Evolutionary conservation across 2,888 invertebrate species (phyloP).

Genomic region (Xylophagus ater): DNA sequence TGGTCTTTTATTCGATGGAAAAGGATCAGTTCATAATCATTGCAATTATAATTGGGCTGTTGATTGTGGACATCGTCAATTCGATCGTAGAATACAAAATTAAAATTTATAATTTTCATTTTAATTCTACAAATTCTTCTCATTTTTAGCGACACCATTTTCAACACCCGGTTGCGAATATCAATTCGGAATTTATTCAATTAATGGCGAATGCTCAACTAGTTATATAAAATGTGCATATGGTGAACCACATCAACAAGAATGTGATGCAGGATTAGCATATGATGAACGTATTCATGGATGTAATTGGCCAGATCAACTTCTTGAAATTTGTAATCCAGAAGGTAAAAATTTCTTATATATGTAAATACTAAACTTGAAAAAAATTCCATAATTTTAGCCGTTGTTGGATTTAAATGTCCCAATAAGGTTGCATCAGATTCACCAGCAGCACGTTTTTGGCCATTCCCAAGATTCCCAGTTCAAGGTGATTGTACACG

Average conservation of each 20-base stretch:
- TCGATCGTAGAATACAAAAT: constrained; percentile 53
- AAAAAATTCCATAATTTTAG: constrained; percentile 37
- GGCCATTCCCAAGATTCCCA: constrained; percentile 85
- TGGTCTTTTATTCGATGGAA: constrained; percentile 81
- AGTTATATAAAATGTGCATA: constrained; percentile 77
- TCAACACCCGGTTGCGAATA: constrained; percentile 76
- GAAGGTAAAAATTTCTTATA: constrained; percentile 49
- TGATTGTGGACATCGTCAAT: constrained; percentile 69
- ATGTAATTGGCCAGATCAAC: constrained; percentile 90
- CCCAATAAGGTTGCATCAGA: constrained; percentile 73
- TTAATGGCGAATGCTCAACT: constrained; percentile 68
- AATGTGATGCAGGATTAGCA: constrained; percentile 77
- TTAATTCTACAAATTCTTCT: background rate
- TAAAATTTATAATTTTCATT: background rate
- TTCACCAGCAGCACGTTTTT: constrained; percentile 75
- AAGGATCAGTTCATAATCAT: constrained; percentile 79
- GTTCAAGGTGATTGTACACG: constrained; percentile 79
- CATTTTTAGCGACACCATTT: constrained; percentile 55
- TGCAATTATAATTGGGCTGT: constrained; percentile 93
- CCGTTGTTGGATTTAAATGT: constrained; percentile 85
- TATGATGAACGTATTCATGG: constrained; percentile 80
- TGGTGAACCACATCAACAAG: constrained; percentile 67
- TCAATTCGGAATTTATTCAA: constrained; percentile 80
- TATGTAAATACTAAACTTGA: background rate
- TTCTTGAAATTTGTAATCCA: constrained; percentile 77